Evolutionary conservation across 2,888 invertebrate species (phyloP).

Genomic region (Lasioglossum leucozonium): DNA sequence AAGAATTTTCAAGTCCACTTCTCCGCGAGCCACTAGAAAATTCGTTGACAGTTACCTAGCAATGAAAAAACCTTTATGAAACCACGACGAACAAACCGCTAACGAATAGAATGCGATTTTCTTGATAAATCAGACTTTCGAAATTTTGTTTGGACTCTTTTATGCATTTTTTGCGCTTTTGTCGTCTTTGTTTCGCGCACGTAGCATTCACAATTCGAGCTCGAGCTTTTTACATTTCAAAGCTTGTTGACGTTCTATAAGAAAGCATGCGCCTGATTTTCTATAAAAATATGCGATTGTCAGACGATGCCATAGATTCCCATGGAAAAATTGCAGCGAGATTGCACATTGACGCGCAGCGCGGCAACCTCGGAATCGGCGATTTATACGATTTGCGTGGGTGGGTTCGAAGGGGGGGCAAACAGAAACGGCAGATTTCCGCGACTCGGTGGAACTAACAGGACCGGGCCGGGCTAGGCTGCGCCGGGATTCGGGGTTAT

Average conservation of each 20-base stretch:
- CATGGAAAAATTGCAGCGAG: conserved; percentile 16
- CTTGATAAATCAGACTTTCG: not conserved
- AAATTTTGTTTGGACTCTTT: not conserved
- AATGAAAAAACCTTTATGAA: not conserved
- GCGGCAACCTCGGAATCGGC: conserved; percentile 34
- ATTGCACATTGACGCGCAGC: not conserved
- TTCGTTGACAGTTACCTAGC: not conserved
- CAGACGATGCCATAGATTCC: not conserved
- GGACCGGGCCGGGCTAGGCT: not conserved
- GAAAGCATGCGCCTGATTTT: not conserved
- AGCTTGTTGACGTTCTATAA: not conserved
- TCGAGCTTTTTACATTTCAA: not conserved
- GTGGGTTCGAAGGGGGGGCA: conserved; percentile 3
- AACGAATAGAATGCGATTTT: not conserved
- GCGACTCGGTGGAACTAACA: conserved; percentile 17
- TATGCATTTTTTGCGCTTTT: not conserved
- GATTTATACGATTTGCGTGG: conserved; percentile 48
- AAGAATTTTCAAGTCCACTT: conserved; percentile 16
- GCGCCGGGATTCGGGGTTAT: conserved; percentile 22
- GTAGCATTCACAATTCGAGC: not conserved
- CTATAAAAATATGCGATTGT: conserved; percentile 34
- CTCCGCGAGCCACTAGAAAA: not conserved
- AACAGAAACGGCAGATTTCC: conserved; percentile 47
- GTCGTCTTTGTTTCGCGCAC: not conserved
- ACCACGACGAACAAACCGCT: not conserved